Evolutionary conservation across 2,797 vertebrate species (phyloP), one percentile per base, ranked within the genome.

Genomic region (Anguilla megastoma): DNA sequence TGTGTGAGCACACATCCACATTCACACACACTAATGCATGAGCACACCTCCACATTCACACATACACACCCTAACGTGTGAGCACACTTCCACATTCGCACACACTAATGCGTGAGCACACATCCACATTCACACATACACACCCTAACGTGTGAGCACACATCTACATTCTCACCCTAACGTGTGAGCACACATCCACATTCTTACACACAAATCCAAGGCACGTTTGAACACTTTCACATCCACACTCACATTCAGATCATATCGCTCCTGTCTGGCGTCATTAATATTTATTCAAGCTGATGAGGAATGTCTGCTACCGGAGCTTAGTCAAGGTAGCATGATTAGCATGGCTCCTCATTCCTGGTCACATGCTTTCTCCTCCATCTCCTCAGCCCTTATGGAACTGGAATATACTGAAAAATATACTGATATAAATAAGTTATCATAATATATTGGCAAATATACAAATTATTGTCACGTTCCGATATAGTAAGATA

Each of bases 181-280:
- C 36, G 36, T 36, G 36, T 36, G 36, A 36, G 14, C 54, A 56
- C 54, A 56, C 54, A 56, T 56, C 54, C 54, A 56, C 54, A 16
- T 56, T 56, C 54, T 16, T 12, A 56, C 10, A 56, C 54, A 56
- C 54, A 14, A 5, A 50, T 50, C 5, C 58, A 60, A 16, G 18
- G 0, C 58, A 60, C 21, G 2, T 60, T 21, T 56, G 54, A 56
- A 7, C 54, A 56, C 9, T n/a, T n/a, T 24, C 50, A 56, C 83
- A 84, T 4, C n/a, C 86, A 89, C 60, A 63, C 79, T 50, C 69
- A 84, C 63, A 86, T 41, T 88, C 88, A 89, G 45, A 86, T 50
- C 50, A 33, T 74, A 33, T 74, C 30, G 5, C 69, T 74, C 69
- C 69, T 74, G 8, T 74, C 14, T 74, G 69, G 30, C 3, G 24